Evolutionary conservation across 2,113 vertebrate species (phyloP).

Genomic region (Centropus unirufus): DNA sequence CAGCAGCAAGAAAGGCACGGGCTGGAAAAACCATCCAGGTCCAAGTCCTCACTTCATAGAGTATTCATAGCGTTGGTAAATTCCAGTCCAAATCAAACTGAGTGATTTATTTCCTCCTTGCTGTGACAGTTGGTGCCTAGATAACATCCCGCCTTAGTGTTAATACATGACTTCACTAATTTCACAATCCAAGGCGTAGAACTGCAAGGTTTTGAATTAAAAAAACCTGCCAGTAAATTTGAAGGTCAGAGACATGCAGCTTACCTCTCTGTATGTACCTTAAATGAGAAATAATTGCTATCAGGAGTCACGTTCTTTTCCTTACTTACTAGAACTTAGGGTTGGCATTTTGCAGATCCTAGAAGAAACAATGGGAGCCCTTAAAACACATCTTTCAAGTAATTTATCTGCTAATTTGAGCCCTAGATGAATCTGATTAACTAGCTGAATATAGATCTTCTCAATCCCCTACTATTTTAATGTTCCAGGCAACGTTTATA

Average conservation of each 20-base stretch:
- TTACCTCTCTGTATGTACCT: neutral
- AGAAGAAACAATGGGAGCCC: neutral
- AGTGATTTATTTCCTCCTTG: neutral
- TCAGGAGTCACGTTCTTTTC: neutral
- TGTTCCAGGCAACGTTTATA: neutral
- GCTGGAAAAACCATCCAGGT: neutral
- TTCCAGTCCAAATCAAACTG: neutral
- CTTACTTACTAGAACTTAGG: neutral
- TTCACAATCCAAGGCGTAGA: neutral
- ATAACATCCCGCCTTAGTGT: neutral
- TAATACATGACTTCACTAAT: neutral
- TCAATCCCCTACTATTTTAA: neutral
- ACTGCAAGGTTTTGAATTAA: neutral
- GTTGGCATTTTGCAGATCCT: neutral
- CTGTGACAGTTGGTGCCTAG: neutral
- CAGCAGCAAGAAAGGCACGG: neutral
- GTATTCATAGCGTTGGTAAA: neutral
- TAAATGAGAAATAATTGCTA: neutral
- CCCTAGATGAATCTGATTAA: neutral
- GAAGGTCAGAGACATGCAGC: neutral
- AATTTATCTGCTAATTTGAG: neutral
- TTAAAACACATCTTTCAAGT: neutral
- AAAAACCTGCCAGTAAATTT: neutral
- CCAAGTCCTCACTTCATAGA: neutral
- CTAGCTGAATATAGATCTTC: neutral